Evolutionary conservation across 2,888 invertebrate species (phyloP).

Genomic region (Protophormia terraenovae): DNA sequence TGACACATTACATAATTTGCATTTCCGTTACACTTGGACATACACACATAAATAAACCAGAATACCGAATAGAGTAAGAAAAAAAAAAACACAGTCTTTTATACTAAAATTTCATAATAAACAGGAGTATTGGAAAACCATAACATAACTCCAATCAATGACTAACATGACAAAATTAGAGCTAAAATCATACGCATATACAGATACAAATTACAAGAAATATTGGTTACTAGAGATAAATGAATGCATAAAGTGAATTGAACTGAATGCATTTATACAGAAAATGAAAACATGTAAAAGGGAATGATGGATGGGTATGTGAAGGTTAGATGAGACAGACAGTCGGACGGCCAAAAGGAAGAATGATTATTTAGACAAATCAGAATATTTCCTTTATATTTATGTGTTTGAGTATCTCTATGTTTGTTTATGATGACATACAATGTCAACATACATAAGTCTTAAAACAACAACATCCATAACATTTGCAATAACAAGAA

Average conservation of each 20-base stretch:
- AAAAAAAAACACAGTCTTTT: not conserved
- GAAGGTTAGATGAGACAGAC: too few relatives aligned
- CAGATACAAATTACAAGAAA: slow-evolving; percentile 50
- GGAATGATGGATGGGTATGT: not conserved
- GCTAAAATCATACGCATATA: slow-evolving; percentile 63
- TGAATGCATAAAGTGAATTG: not conserved
- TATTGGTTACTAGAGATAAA: slow-evolving; percentile 32
- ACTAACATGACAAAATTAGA: slow-evolving; percentile 68
- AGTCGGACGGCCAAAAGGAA: not conserved
- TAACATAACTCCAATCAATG: slow-evolving; percentile 68
- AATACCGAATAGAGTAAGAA: too few relatives aligned
- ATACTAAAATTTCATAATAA: not conserved
- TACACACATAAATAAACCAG: slow-evolving; percentile 6
- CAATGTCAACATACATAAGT: slow-evolving; percentile 66
- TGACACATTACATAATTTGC: slow-evolving; percentile 80
- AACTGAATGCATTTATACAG: not conserved
- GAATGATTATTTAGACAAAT: slow-evolving; percentile 25
- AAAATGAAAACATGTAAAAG: not conserved
- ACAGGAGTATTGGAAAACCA: slow-evolving; percentile 62
- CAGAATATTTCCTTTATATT: slow-evolving; percentile 13
- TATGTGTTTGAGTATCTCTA: too few relatives aligned
- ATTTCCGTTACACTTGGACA: slow-evolving; percentile 74
- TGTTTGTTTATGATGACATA: slow-evolving; percentile 63
- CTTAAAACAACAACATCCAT: slow-evolving; percentile 46
- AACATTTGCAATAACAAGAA: slow-evolving; percentile 8